Evolutionary conservation across 1,140 invertebrate genomes (phyloP).

Genomic region (Artemia franciscana): DNA sequence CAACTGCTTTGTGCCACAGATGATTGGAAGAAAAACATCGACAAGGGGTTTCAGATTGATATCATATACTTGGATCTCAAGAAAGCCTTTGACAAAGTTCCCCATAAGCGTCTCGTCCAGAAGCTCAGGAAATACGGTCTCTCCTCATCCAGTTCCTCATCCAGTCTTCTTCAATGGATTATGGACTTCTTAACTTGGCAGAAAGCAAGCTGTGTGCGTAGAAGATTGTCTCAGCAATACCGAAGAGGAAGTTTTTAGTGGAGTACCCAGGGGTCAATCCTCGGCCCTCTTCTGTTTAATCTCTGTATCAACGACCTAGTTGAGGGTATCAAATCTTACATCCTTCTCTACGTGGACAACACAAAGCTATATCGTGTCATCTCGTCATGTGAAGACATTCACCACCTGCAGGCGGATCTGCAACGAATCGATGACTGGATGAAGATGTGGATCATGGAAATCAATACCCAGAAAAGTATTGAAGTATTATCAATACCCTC

Average conservation of each 20-base stretch:
- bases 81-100: not conserved
- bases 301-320: too few species aligned
- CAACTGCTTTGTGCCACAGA: too few species aligned
- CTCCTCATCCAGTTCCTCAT: not conserved
- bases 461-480: too few species aligned
- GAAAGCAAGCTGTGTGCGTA: not conserved
- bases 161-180: not conserved
- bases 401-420: not conserved
- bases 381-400: not conserved
- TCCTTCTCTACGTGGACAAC: not conserved
- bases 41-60: not conserved
- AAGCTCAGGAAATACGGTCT: not conserved
- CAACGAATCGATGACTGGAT: not conserved
- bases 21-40: not conserved
- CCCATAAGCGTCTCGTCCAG: not conserved
- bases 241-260: too few species aligned
- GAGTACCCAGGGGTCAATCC: too few species aligned
- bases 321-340: not conserved
- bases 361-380: not conserved
- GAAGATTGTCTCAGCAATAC: not conserved
- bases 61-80: not conserved
- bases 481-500: too few species aligned
- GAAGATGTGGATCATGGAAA: too few species aligned
- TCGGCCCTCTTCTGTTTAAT: too few species aligned
- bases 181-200: not conserved